phyloP scores from a whole-genome alignment of 1,140 invertebrate species.

The Papilio helenus region DNA sequence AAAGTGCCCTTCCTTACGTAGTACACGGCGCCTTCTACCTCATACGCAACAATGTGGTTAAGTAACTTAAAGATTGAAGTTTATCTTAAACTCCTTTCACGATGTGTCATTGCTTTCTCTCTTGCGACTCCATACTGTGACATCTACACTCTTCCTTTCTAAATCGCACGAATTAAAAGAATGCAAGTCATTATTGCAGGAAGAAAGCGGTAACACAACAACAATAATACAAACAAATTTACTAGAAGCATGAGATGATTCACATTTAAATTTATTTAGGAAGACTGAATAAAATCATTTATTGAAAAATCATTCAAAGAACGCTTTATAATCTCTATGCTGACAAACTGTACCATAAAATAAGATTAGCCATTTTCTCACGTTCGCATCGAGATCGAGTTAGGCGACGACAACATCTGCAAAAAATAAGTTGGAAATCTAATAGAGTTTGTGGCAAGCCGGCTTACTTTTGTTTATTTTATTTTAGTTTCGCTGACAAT shows the following conservation, averaged over 20 bases:
- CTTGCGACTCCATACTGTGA: slow-evolving; percentile 65
- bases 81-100: slow-evolving; percentile 73
- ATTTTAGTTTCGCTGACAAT: slow-evolving; percentile 68
- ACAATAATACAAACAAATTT: neutral
- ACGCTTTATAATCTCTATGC: slow-evolving; percentile 54
- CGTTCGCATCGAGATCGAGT: slow-evolving; percentile 73
- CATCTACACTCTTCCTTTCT: slow-evolving; percentile 80
- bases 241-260: neutral
- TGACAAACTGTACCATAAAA: slow-evolving; percentile 64
- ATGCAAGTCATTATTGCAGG: slow-evolving; percentile 39
- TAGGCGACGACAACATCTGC: slow-evolving; percentile 71
- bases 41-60: slow-evolving; percentile 55
- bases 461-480: slow-evolving; percentile 68
- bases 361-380: slow-evolving; percentile 76
- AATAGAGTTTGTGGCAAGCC: slow-evolving; percentile 77
- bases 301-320: slow-evolving; percentile 48
- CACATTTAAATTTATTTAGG: slow-evolving; percentile 13
- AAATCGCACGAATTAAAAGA: slow-evolving; percentile 54
- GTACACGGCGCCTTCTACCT: slow-evolving; percentile 56
- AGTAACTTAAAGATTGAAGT: slow-evolving; percentile 54
- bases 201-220: neutral
- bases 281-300: neutral
- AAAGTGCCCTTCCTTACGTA: slow-evolving; percentile 62
- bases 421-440: slow-evolving; percentile 79
- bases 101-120: slow-evolving; percentile 75